These are phyloP conservation scores for Amphipyra tragopoginis DNA, from an alignment of 2,888 invertebrate genomes.

Conservation along the genomic window DNA sequence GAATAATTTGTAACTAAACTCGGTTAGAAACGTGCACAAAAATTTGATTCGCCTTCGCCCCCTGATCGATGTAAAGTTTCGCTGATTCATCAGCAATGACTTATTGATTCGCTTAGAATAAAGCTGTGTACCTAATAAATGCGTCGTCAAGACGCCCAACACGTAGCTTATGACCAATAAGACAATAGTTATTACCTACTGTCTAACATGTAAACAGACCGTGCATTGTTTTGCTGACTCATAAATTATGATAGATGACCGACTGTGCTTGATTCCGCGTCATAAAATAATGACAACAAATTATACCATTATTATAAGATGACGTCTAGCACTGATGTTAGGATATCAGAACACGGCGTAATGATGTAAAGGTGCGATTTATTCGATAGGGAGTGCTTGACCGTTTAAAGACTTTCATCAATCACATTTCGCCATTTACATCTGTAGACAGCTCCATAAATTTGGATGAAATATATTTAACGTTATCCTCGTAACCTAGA, in stretches of 20 bases:
- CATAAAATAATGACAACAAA: conserved; percentile 78
- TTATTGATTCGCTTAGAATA: conserved; percentile 63
- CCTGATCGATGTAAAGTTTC: conserved; percentile 32
- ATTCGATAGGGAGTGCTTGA: conserved; percentile 40
- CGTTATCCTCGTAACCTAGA: conserved; percentile 49
- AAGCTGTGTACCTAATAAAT: conserved; percentile 56
- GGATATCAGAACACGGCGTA: conserved; percentile 56
- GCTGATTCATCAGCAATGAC: conserved; percentile 63
- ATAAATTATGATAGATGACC: conserved; percentile 75
- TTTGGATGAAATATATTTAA: conserved; percentile 20
- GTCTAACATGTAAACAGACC: conserved; percentile 58
- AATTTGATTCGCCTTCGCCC: conserved; percentile 30
- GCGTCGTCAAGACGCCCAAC: conserved; percentile 65
- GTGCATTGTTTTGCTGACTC: conserved; percentile 71
- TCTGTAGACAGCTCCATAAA: conserved; percentile 37
- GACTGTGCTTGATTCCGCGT: conserved; percentile 67
- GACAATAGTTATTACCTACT: conserved; percentile 63
- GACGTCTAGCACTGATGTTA: conserved; percentile 59
- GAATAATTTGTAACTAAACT: conserved; percentile 23
- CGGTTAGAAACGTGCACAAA: conserved; percentile 16
- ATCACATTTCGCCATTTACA: conserved; percentile 35
- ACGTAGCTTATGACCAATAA: conserved; percentile 66
- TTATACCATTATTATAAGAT: conserved; percentile 71
- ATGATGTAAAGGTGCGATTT: conserved; percentile 55
- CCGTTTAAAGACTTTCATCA: conserved; percentile 46